These are phyloP conservation scores for Bombus pyrosoma DNA, from an alignment of 1,140 invertebrate species.

Conservation along the genomic window DNA sequence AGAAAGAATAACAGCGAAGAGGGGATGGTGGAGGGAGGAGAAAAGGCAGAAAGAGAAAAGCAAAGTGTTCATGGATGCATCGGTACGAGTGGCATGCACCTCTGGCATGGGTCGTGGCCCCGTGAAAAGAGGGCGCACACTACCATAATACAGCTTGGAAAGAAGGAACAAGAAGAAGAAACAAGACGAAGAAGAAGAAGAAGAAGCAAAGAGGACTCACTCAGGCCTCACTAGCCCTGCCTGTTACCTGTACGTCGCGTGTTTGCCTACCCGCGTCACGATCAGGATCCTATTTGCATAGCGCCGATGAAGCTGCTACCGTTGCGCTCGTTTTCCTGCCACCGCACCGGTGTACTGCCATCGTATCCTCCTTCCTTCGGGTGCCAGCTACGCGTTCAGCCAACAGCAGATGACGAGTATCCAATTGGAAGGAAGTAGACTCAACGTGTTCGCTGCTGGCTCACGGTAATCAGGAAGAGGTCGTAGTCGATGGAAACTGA, in stretches of 20 bases:
- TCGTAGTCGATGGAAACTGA: neutral
- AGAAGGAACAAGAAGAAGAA: constrained; percentile 22
- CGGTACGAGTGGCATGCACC: constrained; percentile 62
- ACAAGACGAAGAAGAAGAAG: neutral
- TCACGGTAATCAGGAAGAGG: too few relatives aligned
- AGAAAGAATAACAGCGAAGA: neutral
- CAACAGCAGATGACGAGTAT: neutral
- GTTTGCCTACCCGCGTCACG: constrained; percentile 72
- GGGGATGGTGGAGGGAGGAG: too few relatives aligned
- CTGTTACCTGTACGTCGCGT: constrained; percentile 71
- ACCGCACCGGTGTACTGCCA: constrained; percentile 4
- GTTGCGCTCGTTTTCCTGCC: constrained; percentile 52
- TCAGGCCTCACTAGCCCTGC: constrained; percentile 59
- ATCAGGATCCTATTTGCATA: constrained; percentile 74
- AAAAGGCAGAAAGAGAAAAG: constrained; percentile 46
- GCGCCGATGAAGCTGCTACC: constrained; percentile 72
- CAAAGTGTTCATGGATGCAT: constrained; percentile 58
- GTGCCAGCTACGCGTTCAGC: neutral
- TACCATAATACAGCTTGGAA: constrained; percentile 59
- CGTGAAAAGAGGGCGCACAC: constrained; percentile 64
- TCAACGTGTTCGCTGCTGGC: neutral
- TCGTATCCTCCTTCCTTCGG: constrained; percentile 11
- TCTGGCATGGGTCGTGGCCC: constrained; percentile 62
- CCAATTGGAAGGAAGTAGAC: neutral
- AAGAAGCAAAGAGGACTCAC: constrained; percentile 62